A percentile compares a stretch with the other conserved stretches of the same genome.
These are phyloP conservation scores for Furnarius figulus DNA, from an alignment of 2,113 vertebrate genomes.

Conservation along the genomic window DNA sequence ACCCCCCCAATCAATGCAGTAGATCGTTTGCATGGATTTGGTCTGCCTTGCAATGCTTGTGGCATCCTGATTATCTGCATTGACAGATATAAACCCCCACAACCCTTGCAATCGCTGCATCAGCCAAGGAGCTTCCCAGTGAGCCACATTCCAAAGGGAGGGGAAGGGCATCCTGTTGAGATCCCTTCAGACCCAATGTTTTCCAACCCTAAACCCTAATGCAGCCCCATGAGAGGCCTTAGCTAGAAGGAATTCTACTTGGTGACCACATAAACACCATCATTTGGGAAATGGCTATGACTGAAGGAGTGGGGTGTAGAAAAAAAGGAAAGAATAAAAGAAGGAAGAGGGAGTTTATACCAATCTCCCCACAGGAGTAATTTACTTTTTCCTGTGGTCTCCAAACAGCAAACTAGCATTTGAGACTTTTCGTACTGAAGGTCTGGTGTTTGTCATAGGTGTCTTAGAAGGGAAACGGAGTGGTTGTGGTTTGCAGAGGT, in stretches of 20 bases:
- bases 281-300: neutral
- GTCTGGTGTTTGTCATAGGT: neutral
- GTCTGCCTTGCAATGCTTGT: neutral
- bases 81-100: neutral
- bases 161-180: neutral
- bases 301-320: neutral
- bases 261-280: neutral
- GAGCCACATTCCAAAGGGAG: constrained; percentile 32
- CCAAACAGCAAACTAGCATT: neutral
- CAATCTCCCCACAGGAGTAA: neutral
- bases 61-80: neutral
- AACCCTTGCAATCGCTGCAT: constrained; percentile 9
- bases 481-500: neutral
- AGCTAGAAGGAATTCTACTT: neutral
- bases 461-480: neutral
- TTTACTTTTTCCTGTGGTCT: neutral
- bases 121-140: neutral
- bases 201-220: constrained; percentile 3
- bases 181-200: neutral
- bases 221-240: neutral
- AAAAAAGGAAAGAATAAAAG: neutral
- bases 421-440: neutral
- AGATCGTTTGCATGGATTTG: neutral
- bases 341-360: neutral
- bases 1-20: neutral